A percentile compares a stretch with the other conserved stretches of the same genome.
These are phyloP conservation scores for Elymnias hypermnestra DNA, from an alignment of 1,140 invertebrate species.

Conservation along the genomic window DNA sequence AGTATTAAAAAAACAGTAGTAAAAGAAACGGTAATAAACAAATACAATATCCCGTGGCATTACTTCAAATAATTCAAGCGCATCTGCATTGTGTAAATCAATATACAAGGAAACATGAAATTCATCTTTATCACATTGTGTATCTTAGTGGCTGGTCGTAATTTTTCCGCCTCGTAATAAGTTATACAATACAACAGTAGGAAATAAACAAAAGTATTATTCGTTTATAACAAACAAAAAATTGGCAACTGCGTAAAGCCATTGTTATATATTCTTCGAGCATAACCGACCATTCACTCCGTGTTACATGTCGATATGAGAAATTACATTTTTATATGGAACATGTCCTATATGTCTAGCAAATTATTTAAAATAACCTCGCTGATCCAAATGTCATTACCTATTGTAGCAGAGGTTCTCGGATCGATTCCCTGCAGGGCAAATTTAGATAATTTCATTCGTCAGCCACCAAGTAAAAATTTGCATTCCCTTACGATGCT, in stretches of 20 bases:
- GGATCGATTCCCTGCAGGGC: too few relatives aligned
- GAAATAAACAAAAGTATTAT: constrained; percentile 19
- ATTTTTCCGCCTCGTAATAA: constrained; percentile 16
- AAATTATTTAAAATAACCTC: too few relatives aligned
- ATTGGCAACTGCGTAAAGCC: constrained; percentile 7
- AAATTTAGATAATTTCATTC: too few relatives aligned
- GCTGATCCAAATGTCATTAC: too few relatives aligned
- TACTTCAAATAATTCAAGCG: not conserved
- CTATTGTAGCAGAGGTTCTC: too few relatives aligned
- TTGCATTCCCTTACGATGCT: too few relatives aligned
- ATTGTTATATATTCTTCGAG: constrained; percentile 18
- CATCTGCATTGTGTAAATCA: not conserved
- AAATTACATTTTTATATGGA: not conserved
- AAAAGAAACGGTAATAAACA: too few relatives aligned
- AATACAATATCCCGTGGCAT: too few relatives aligned
- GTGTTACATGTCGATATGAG: constrained; percentile 1
- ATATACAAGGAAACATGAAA: not conserved
- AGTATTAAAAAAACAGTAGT: too few relatives aligned
- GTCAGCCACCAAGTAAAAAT: too few relatives aligned
- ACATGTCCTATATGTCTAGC: constrained; percentile 4
- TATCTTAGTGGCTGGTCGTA: constrained; percentile 7
- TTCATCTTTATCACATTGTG: constrained; percentile 7
- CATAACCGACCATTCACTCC: constrained; percentile 7
- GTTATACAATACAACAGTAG: constrained; percentile 15
- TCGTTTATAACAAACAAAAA: constrained; percentile 10